Base-by-base conservation (phyloP, 2,113 vertebrate species). In the Otolemur garnettii region DNA sequence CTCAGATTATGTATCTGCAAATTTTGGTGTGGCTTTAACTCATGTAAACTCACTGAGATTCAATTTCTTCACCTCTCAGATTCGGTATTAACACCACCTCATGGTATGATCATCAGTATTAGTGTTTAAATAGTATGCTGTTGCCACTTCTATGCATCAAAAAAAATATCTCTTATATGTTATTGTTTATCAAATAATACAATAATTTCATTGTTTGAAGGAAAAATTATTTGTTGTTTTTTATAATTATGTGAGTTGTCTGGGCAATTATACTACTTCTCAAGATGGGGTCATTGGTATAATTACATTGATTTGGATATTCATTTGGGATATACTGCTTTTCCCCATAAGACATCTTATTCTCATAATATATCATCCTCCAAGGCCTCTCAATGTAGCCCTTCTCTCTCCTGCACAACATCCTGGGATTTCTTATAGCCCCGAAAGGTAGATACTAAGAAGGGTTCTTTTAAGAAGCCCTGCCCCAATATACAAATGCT, bases 221-320 rank as follows among this genome's bases (percentile, higher is more conserved):
- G 21, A 83, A 53, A 18, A 50, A 77, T 26, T 1, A 24, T 64
- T 79, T 57, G 2, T 21, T 79, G 7, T 88, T 74, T 79, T 10
- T 78, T 59, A 22, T 59, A 53, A 66, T 53, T 72, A 24, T 59
- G 19, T n/a, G 62, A 10, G 66, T 42, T 17, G 6, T 92, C 71
- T 33, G 18, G 24, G n/a, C 3, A 35, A 35, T 77, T 82, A 15
- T 17, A 60, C 19, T 13, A 3, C 7, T 26, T 17, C 12, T 59
- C 1, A 0, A 45, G 4, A 26, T 26, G 14, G 33, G 22, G 0
- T 26, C 9, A 0, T 17, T 24, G 28, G 13, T 12, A 22, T 26
- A 1, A 6, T 38, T 66, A 22, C 53, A 45, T 62, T 59, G 59
- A 85, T 14, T 0, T 26, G 50, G 12, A 38, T 78, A 64, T n/a